Evolutionary conservation across 2,888 invertebrate species (phyloP).

Genomic region (Phymatocera aterrima): DNA sequence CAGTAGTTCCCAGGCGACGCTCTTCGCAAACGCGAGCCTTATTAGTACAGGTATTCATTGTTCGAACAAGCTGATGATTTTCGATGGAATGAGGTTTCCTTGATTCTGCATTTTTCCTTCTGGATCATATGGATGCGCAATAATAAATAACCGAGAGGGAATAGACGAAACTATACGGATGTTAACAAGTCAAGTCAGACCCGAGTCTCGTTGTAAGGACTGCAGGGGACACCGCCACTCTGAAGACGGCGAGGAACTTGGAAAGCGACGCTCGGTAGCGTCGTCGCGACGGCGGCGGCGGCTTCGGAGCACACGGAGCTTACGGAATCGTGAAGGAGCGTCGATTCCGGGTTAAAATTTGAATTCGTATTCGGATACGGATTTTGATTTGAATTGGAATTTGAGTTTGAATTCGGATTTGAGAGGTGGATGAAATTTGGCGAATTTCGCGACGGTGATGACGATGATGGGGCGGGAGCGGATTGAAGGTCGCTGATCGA

Average conservation of each 20-base stretch:
- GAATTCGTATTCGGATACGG: background rate
- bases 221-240: conserved; percentile 62
- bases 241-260: conserved; percentile 70
- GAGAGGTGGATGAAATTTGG: conserved; percentile 53
- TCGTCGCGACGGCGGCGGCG: conserved; percentile 61
- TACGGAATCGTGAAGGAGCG: background rate
- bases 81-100: too few species aligned
- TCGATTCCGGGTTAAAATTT: background rate
- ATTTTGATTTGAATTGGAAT: background rate
- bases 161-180: too few species aligned
- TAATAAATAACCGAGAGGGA: background rate
- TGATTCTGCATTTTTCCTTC: too few species aligned
- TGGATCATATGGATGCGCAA: background rate
- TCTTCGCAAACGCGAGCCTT: conserved; percentile 22
- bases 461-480: conserved; percentile 63
- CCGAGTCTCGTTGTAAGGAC: conserved; percentile 72
- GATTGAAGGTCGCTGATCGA: conserved; percentile 69
- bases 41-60: too few species aligned
- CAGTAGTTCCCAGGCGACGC: conserved; percentile 33
- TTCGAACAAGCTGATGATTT: background rate
- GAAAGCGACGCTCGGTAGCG: conserved; percentile 71
- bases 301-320: conserved; percentile 24
- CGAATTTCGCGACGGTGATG: conserved; percentile 68
- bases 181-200: conserved; percentile 60
- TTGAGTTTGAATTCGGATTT: too few species aligned